Conservation (phyloP, 2,113 vertebrate species). For the Dasypus novemcinctus region DNA sequence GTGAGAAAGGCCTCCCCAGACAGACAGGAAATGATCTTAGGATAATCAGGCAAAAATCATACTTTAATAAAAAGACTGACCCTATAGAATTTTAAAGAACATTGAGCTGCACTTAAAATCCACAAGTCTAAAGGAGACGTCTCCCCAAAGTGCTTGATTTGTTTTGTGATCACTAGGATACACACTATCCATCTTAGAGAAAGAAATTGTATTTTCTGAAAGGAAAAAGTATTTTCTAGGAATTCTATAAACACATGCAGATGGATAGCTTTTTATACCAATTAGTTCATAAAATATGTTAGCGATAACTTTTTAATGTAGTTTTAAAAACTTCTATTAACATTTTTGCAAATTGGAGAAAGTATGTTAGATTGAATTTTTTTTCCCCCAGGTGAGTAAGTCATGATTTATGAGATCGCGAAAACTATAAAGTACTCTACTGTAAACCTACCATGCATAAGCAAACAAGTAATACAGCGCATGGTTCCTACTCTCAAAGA, state of each 20-base stretch:
- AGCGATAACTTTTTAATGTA: not conserved
- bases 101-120: not conserved
- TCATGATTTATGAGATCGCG: not conserved
- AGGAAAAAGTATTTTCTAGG: not conserved
- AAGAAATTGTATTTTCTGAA: not conserved
- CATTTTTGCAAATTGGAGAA: slow-evolving; percentile 1
- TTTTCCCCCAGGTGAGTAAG: not conserved
- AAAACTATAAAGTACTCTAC: not conserved
- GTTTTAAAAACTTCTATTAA: slow-evolving; percentile 2
- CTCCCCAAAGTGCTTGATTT: not conserved
- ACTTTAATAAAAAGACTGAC: slow-evolving; percentile 55
- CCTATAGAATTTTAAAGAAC: not conserved
- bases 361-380: not conserved
- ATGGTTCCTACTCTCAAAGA: not conserved
- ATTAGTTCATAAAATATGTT: not conserved
- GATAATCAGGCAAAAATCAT: slow-evolving; percentile 37
- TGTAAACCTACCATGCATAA: not conserved
- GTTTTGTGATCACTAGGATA: not conserved
- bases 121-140: not conserved
- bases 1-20: slow-evolving; percentile 68
- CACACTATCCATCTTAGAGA: not conserved
- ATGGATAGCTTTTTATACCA: not conserved
- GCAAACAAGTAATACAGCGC: not conserved
- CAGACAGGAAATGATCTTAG: slow-evolving; percentile 56
- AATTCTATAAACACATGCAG: not conserved